A percentile compares a stretch with the other conserved stretches of the same genome.
Evolutionary conservation across 2,797 vertebrate species (phyloP).

Genomic region (Poecilia picta): DNA sequence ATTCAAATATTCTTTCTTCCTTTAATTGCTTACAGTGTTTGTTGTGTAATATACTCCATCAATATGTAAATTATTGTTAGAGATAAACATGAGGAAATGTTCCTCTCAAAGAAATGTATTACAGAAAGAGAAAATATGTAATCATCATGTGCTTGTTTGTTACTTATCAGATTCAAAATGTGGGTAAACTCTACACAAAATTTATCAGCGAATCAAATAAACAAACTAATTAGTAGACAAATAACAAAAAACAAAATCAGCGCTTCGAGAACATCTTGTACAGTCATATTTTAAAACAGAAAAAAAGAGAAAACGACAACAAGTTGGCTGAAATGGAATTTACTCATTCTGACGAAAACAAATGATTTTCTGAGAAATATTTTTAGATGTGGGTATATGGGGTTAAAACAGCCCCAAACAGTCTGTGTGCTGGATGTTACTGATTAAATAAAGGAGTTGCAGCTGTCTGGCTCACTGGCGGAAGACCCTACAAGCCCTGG

Average conservation of each 20-base stretch:
- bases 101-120: neutral
- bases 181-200: neutral
- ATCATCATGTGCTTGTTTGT: neutral
- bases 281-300: neutral
- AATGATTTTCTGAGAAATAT: neutral
- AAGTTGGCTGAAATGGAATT: neutral
- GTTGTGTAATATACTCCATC: neutral
- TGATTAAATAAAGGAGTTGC: slow-evolving; percentile 1
- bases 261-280: neutral
- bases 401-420: neutral
- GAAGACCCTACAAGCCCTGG: neutral
- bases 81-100: neutral
- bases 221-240: neutral
- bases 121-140: neutral
- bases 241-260: neutral
- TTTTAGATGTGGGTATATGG: slow-evolving; percentile 6
- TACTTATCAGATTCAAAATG: neutral
- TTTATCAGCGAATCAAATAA: neutral
- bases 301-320: neutral
- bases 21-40: neutral
- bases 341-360: neutral
- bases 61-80: neutral
- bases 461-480: neutral
- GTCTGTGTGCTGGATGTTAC: slow-evolving; percentile 1
- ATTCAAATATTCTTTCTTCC: neutral